Base-by-base conservation (phyloP, 2,888 invertebrate species). In the Tricholauxania praeusta region DNA sequence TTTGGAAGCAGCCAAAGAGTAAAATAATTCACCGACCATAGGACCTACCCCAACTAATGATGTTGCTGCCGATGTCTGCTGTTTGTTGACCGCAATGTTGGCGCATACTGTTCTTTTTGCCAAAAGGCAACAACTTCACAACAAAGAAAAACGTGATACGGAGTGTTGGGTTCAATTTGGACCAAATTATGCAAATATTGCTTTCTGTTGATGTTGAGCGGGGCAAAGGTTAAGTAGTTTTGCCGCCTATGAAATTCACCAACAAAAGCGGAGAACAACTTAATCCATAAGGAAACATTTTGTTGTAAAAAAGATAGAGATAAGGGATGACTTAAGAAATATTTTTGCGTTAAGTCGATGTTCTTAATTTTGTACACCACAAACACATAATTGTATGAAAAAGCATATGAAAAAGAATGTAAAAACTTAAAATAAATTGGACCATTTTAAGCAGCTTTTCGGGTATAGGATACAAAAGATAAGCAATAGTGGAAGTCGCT, bases 361-460 rank as follows among this genome's bases (percentile, higher is more conserved):
- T 22, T 22, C 22, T 22, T 22, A 2, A 22, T 28, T 28, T 28
- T 28, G 3, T 28, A 28, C 51, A 15, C 55, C n/a, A 47, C 47
- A 47, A 39, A 72, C 22, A 51, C 49, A 65, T 19, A 47, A 28
- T 28, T 28, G 28, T 28, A 28, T 2, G 28, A 28, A 32, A 49
- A 6, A 14, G 22, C 19, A 15, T n/a, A 66, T 5, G 28, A 52
- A 2, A 65, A 65, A n/a, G 3, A n/a, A 12, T 12, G n/a, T 12
- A 1, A 32, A 3, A 32, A 39, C 47, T 51, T 14, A 66, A 67
- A 63, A 12, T 60, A 55, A 72, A 72, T 70, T 62, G 64, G 67
- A 72, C 59, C 70, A 72, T 70, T 71, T 74, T 28, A 3, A 28
- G 28, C 67, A 51, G 53, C 65, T 74, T 66, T 55, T 66, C 22